These are phyloP conservation scores for Acanthurus tractus DNA, from an alignment of 2,797 vertebrate species.

Conservation along the genomic window DNA sequence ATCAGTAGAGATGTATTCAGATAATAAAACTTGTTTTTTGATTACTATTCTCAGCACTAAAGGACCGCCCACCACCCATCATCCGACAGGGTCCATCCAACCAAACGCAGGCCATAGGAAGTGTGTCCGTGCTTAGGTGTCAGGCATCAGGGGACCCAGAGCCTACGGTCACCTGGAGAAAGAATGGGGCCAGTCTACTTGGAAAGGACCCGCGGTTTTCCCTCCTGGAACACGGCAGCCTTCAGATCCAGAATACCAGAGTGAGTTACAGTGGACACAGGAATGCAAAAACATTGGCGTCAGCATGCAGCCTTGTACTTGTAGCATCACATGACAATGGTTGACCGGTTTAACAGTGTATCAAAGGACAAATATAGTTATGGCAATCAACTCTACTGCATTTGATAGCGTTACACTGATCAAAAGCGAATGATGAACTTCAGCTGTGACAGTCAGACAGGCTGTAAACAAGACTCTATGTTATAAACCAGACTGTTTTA, in stretches of 20 bases:
- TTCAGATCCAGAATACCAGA: constrained; percentile 92
- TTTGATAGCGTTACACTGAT: neutral
- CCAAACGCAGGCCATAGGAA: constrained; percentile 91
- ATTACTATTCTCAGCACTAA: constrained; percentile 86
- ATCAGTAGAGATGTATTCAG: constrained; percentile 3
- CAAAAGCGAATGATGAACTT: neutral
- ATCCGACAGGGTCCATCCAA: constrained; percentile 95
- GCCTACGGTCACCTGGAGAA: constrained; percentile 93
- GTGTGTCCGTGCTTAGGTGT: constrained; percentile 90
- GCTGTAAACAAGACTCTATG: neutral
- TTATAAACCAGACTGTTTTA: constrained; percentile 9
- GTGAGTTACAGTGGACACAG: constrained; percentile 74
- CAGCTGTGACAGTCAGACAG: neutral
- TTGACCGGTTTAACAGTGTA: neutral
- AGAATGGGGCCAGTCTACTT: constrained; percentile 92
- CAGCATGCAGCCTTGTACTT: neutral
- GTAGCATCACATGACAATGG: neutral
- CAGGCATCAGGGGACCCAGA: constrained; percentile 93
- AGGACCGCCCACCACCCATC: constrained; percentile 95
- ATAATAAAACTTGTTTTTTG: constrained; percentile 29
- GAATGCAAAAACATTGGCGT: neutral
- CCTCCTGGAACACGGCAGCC: constrained; percentile 91
- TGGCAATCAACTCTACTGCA: neutral
- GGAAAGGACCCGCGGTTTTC: constrained; percentile 91
- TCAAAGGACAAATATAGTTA: neutral